Evolutionary conservation across 2,113 vertebrate genomes (phyloP).

Genomic region (Lophochroa leadbeateri): DNA sequence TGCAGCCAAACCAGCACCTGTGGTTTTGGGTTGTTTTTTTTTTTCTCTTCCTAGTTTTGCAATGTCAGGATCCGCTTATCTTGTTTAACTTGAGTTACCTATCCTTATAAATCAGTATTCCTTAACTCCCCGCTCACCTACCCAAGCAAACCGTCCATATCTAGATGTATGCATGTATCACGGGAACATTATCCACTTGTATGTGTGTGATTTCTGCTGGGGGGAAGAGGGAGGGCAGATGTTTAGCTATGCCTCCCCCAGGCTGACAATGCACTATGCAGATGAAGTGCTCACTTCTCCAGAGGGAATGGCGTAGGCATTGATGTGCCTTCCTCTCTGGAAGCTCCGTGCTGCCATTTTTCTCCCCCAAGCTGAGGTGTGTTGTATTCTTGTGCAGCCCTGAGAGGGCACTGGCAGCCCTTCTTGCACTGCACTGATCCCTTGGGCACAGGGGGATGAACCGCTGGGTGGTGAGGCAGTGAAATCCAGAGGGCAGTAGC

Average conservation of each 20-base stretch:
- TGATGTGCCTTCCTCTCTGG: neutral
- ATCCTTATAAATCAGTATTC: neutral
- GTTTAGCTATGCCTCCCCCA: neutral
- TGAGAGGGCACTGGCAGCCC: neutral
- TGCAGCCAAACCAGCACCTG: neutral
- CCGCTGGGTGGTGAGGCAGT: neutral
- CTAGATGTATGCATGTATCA: neutral
- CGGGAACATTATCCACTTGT: neutral
- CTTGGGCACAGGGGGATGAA: neutral
- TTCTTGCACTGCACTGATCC: neutral
- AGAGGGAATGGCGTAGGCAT: fast-evolving
- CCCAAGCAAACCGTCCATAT: neutral
- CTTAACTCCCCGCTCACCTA: neutral
- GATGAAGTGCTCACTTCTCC: neutral
- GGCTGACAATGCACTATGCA: neutral
- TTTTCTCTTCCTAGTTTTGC: neutral
- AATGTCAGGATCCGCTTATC: neutral
- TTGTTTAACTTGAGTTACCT: neutral
- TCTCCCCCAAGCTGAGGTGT: too few species aligned
- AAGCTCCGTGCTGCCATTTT: neutral
- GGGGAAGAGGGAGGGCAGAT: neutral
- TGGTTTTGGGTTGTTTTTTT: neutral
- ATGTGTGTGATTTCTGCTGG: neutral
- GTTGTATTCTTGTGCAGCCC: neutral
- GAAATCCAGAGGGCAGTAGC: neutral